These are phyloP conservation scores for Drosophila ogumai DNA, from an alignment of 1,140 invertebrate genomes.

Conservation along the genomic window DNA sequence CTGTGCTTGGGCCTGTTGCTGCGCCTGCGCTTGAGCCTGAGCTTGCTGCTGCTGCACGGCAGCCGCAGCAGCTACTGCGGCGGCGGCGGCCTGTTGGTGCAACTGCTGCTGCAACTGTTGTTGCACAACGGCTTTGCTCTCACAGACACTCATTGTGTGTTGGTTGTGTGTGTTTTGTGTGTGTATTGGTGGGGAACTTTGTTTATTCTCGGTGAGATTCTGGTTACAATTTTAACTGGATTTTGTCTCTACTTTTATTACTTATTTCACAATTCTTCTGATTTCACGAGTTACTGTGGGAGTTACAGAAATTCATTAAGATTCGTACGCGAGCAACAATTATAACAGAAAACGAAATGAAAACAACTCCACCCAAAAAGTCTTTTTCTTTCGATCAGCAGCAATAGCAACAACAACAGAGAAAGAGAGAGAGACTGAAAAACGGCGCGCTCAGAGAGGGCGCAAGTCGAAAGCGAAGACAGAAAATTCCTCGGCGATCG, in stretches of 20 bases:
- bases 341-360: constrained; percentile 69
- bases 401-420: constrained; percentile 46
- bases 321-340: constrained; percentile 41
- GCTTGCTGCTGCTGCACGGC: constrained; percentile 53
- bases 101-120: constrained; percentile 75
- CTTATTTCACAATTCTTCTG: constrained; percentile 65
- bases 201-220: constrained; percentile 68
- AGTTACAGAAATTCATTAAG: constrained; percentile 45
- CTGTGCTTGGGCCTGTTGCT: constrained; percentile 60
- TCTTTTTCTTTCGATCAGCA: constrained; percentile 43
- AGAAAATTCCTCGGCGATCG: constrained; percentile 72
- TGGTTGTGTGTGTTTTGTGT: constrained; percentile 28
- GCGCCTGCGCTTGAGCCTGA: constrained; percentile 61
- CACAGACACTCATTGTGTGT: constrained; percentile 88
- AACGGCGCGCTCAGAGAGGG: constrained; percentile 37
- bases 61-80: constrained; percentile 55
- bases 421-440: constrained; percentile 30
- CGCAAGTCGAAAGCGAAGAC: constrained; percentile 64
- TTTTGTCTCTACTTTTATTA: constrained; percentile 52
- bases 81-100: constrained; percentile 62
- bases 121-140: constrained; percentile 87
- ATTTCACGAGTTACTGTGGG: constrained; percentile 55
- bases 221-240: constrained; percentile 55
- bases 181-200: constrained; percentile 51
- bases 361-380: constrained; percentile 80